Base-by-base conservation (phyloP, 2,888 invertebrate species). In the Erebia aethiops region DNA sequence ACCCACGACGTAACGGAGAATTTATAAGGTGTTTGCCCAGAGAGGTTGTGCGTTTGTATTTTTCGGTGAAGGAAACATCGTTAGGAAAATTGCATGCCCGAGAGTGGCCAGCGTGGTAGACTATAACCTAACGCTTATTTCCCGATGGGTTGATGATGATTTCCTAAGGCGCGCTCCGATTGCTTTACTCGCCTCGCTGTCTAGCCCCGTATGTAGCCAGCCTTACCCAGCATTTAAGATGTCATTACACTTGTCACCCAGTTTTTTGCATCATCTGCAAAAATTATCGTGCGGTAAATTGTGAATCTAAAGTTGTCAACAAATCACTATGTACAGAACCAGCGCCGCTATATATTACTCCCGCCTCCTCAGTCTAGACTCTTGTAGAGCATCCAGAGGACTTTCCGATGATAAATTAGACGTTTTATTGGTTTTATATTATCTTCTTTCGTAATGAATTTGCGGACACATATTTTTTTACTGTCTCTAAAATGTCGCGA, bases 361-460 rank as follows among this genome's bases (percentile, higher is more conserved):
- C 63, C 71, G 71, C 71, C 71, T 71, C 67, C 43, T 63, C 71
- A 46, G 71, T 71, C 71, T 71, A 67, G 69, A 69, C 69, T 54
- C 49, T 26, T 62, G 62, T 61, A 61, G 67, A 63, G 21, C 71
- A 57, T 67, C 71, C 66, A 71, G 69, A 71, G 68, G 69, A 69
- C 71, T 71, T 60, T 52, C 18, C 18, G 61, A 65, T 65, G 54
- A 71, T 69, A 60, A 61, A 61, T 57, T 18, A 3, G 21, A 49
- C 49, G 58, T 58, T 46, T 61, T 61, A 16, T 49, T 49, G 51
- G 35, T 16, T 16, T 61, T 61, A 43, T 60, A 60, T 14, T 60
- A 60, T 14, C 58, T 8, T 13, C 58, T 58, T 16, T 16, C 35
- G 14, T 58, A 58, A 58, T 58, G 35, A n/a, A 35, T 35, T 58